Evolutionary conservation across 2,888 invertebrate species (phyloP).

Genomic region (Euplexia lucipara): DNA sequence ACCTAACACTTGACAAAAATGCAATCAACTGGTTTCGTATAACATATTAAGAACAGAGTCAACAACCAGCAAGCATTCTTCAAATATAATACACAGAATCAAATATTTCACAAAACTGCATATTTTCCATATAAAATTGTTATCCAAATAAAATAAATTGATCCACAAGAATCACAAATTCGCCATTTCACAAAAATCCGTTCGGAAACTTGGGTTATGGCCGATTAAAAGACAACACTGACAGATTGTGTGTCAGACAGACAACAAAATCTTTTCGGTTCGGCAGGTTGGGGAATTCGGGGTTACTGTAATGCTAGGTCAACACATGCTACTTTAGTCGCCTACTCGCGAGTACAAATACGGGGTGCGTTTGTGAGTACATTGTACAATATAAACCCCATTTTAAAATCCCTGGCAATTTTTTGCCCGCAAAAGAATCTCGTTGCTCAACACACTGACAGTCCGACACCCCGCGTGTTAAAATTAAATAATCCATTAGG

Average conservation of each 20-base stretch:
- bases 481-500: too few species aligned
- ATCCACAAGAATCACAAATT: slow-evolving; percentile 84
- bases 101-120: slow-evolving; percentile 73
- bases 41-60: slow-evolving; percentile 69
- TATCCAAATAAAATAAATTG: slow-evolving; percentile 77
- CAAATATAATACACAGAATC: slow-evolving; percentile 65
- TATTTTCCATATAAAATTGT: slow-evolving; percentile 75
- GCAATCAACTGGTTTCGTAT: slow-evolving; percentile 75
- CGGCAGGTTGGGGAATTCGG: too few species aligned
- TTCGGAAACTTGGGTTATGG: slow-evolving; percentile 43
- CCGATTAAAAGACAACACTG: slow-evolving; percentile 19
- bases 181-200: slow-evolving; percentile 86
- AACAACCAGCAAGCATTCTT: slow-evolving; percentile 66
- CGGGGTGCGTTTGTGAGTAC: too few species aligned
- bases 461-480: too few species aligned
- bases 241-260: background rate
- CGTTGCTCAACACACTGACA: too few species aligned
- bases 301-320: too few species aligned
- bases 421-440: too few species aligned
- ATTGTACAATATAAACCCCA: too few species aligned
- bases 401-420: too few species aligned
- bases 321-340: too few species aligned
- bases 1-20: slow-evolving; percentile 75
- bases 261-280: background rate
- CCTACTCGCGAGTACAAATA: too few species aligned